Base-by-base conservation (phyloP, 2,888 invertebrate species). In the Lasioglossum calceatum region DNA sequence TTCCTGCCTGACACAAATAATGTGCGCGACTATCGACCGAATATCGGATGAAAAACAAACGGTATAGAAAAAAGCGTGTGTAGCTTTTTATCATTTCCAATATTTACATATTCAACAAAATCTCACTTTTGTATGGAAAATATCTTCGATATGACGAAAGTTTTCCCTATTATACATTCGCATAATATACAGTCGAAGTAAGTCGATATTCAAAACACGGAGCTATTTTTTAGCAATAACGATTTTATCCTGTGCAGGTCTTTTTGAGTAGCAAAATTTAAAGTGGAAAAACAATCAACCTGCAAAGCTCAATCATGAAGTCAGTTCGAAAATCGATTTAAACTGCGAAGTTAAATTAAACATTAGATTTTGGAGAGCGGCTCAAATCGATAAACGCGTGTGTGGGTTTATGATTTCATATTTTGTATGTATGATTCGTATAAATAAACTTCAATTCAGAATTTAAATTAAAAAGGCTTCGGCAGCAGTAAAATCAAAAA, bases 41-140 rank as follows among this genome's bases (percentile, higher is more conserved):
- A 27, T 61, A 27, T 61, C 61, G 27, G 27, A 27, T 67, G 36
- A 16, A 67, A 67, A 67, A 64, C 7, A 19, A 36, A 32, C 19
- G 36, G 32, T 19, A 67, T 19, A 67, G 7, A 67, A 36, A 32
- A 19, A 36, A 44, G 14, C 67, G 67, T 19, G 19, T 36, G 36
- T 36, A 27, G 12, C 14, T 67, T 67, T 67, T 67, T 10, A 32
- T 67, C 19, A 67, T 36, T 19, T 67, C 67, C 36, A 36, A 67
- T 36, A 36, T 67, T 61, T 32, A 36, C 32, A 36, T 67, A 67
- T 67, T 67, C 67, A 67, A 67, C 67, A 32, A 67, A 36, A 67
- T 67, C 67, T 19, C 67, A 67, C 61, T 36, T 67, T 67, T 36
- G 1, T 3, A 36, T 67, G 67, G 36, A 67, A 32, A 67, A 67